phyloP scores from a whole-genome alignment of 2,797 vertebrate genomes.

The Erpetoichthys calabaricus region DNA sequence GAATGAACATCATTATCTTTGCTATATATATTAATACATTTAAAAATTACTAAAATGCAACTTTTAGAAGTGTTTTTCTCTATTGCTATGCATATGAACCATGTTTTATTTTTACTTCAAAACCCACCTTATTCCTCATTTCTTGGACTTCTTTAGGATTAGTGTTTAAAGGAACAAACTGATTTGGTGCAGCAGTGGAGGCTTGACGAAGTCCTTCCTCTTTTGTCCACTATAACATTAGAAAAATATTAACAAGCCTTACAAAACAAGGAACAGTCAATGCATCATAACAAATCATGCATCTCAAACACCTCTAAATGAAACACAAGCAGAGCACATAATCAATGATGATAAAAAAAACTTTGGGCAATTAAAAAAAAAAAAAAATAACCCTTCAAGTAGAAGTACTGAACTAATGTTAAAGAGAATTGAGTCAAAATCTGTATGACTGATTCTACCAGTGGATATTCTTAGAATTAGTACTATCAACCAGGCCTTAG shows the following conservation, averaged over 20 bases:
- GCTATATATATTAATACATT: too few species aligned
- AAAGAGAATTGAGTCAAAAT: too few species aligned
- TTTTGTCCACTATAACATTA: constrained; percentile 89
- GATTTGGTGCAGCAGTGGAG: constrained; percentile 77
- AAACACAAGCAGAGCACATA: constrained; percentile 28
- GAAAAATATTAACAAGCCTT: constrained; percentile 29
- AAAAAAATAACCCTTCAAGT: constrained; percentile 10
- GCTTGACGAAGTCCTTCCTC: constrained; percentile 82
- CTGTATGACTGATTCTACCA: too few species aligned
- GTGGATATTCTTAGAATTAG: too few species aligned
- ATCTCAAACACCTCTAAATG: constrained; percentile 42
- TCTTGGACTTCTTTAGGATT: constrained; percentile 96
- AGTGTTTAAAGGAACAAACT: constrained; percentile 97
- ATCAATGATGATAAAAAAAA: constrained; percentile 49
- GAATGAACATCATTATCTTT: too few species aligned
- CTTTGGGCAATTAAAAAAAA: too few species aligned
- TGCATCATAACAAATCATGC: constrained; percentile 65
- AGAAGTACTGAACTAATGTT: constrained; percentile 53
- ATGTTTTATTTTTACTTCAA: too few species aligned
- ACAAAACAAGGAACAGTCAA: constrained; percentile 30
- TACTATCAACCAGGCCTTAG: too few species aligned
- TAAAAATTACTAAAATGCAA: too few species aligned
- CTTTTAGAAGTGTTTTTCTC: too few species aligned
- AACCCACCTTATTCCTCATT: constrained; percentile 92
- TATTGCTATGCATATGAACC: too few species aligned